phyloP scores from a whole-genome alignment of 2,113 vertebrate species.

The Ailuropoda melanoleuca region DNA sequence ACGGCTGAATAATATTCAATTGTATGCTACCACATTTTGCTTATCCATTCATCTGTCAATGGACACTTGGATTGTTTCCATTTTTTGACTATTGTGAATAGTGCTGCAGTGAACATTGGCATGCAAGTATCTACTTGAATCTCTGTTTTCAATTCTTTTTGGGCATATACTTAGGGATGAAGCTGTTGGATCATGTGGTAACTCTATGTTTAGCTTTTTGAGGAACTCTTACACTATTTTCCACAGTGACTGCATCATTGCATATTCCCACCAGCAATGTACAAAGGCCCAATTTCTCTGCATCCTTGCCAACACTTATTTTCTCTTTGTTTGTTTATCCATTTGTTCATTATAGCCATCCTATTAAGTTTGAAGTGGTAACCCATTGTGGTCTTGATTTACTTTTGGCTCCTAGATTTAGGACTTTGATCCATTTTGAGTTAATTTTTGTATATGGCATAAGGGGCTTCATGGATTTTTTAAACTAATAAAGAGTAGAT shows the following conservation, averaged over 20 bases:
- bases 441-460: background rate
- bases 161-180: background rate
- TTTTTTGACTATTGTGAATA: background rate
- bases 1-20: background rate
- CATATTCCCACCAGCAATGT: background rate
- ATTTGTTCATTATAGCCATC: background rate
- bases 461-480: background rate
- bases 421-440: background rate
- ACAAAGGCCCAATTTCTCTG: background rate
- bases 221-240: background rate
- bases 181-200: background rate
- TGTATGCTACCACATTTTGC: background rate
- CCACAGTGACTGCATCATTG: background rate
- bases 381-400: background rate
- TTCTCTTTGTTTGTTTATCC: background rate
- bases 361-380: background rate
- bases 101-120: background rate
- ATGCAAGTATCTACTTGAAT: background rate
- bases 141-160: background rate
- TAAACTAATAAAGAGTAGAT: background rate
- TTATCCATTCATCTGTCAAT: background rate
- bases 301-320: background rate
- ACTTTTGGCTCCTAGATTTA: slow-evolving; percentile 12
- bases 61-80: background rate
- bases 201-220: background rate